These are phyloP conservation scores for Drosophila auraria DNA, from an alignment of 1,140 invertebrate species.

Conservation along the genomic window DNA sequence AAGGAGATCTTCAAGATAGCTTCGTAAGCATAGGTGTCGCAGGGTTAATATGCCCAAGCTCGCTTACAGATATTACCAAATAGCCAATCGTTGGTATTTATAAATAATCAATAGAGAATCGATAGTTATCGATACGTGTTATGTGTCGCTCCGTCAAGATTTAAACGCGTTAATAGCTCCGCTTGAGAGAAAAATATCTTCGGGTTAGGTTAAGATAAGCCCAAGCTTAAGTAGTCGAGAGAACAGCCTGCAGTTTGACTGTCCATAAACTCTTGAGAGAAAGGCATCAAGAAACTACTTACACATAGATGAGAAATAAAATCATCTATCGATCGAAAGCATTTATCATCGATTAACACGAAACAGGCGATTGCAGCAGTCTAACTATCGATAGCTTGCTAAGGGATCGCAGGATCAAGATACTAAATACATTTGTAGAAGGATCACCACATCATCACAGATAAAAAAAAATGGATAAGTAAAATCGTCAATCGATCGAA, in stretches of 20 bases:
- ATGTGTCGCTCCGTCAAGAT: not conserved
- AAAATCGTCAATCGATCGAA: not conserved
- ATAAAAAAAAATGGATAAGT: too few species aligned
- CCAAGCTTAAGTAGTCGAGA: not conserved
- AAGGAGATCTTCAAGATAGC: conserved; percentile 21
- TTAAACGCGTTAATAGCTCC: not conserved
- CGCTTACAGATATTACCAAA: too few species aligned
- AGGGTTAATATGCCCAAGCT: not conserved
- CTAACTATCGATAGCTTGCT: not conserved
- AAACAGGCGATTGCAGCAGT: not conserved
- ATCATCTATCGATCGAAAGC: conserved; percentile 5
- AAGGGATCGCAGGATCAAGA: not conserved
- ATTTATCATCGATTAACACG: conserved; percentile 6
- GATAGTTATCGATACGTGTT: not conserved
- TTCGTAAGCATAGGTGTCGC: conserved; percentile 1
- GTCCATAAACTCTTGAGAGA: not conserved
- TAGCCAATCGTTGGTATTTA: not conserved
- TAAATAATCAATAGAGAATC: not conserved
- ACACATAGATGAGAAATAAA: not conserved
- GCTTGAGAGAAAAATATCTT: not conserved
- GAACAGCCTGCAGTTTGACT: conserved; percentile 6
- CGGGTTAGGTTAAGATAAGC: not conserved
- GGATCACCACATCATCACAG: too few species aligned
- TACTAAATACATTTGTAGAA: not conserved
- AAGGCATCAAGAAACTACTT: not conserved